Evolutionary conservation across 2,888 invertebrate genomes (phyloP).

Genomic region (Ophioninae sp.): DNA sequence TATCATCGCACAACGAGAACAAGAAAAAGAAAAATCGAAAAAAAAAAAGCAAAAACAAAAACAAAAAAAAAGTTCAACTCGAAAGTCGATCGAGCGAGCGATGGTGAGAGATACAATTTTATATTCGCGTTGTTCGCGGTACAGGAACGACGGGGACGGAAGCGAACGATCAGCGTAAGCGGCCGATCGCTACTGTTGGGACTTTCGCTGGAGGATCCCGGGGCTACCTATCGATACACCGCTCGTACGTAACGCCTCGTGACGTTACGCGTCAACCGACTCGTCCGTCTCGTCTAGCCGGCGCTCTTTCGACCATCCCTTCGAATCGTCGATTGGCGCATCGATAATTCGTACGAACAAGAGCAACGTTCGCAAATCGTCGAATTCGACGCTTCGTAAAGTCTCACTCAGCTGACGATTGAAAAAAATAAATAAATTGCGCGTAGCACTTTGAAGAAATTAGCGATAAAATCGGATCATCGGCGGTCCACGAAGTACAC

Average conservation of each 20-base stretch:
- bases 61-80: too few relatives aligned
- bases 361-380: too few relatives aligned
- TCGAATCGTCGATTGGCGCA: neutral
- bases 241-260: neutral
- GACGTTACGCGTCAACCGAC: neutral
- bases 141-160: neutral
- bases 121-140: too few relatives aligned
- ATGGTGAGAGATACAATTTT: neutral
- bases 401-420: too few relatives aligned
- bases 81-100: neutral
- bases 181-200: neutral
- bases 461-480: too few relatives aligned
- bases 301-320: neutral
- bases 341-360: neutral
- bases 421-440: too few relatives aligned
- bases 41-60: too few relatives aligned
- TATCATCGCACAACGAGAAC: neutral
- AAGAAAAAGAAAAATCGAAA: too few relatives aligned
- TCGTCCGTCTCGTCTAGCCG: neutral
- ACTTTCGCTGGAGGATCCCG: neutral
- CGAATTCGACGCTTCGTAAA: too few relatives aligned
- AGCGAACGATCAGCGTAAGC: neutral
- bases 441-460: too few relatives aligned
- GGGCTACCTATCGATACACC: neutral
- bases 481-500: too few relatives aligned